Base-by-base conservation (phyloP, 2,888 invertebrate species). In the Lasiommata megera region DNA sequence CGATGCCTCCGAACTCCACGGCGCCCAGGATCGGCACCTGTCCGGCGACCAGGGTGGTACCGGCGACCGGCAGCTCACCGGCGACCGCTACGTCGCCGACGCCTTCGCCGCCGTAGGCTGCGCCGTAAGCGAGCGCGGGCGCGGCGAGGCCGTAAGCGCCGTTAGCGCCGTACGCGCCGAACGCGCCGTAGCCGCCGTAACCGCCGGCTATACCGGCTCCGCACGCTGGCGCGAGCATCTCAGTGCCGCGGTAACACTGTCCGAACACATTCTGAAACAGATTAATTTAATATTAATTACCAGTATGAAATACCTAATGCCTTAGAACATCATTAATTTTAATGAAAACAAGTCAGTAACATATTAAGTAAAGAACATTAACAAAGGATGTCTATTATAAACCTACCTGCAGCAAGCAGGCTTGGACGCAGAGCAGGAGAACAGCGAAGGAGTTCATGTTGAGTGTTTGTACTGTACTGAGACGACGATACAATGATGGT, bases 381-480 rank as follows among this genome's bases (percentile, higher is more conserved):
- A 6, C n/a, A 31, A 31, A 31, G 31, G 3, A n/a, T n/a, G n/a
- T n/a, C n/a, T n/a, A n/a, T n/a, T n/a, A 31, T 1, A 8, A 31
- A 31, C n/a, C 69, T 66, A 75, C 75, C 69, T 71, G 70, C 48
- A 68, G 57, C 65, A 74, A 63, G 65, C 68, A 71, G 56, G 68
- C 72, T 60, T 73, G 71, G 60, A 68, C 52, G 69, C 70, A 73
- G 51, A 77, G 48, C 1, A 74, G 47, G 12, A 74, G 44, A 52
- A 76, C 60, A 11, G 68, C 61, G 52, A 74, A 71, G 51, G 68
- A 38, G 62, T 70, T 69, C 75, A 76, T 77, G 59, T 61, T 70
- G 36, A 40, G 51, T 46, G 23, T 29, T 46, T 37, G 44, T 28
- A 12, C 29, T 46, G 36, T 46, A 9, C 46, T n/a, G 46, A 46